These are phyloP conservation scores for Camelus dromedarius DNA, from an alignment of 2,113 vertebrate genomes.

Conservation along the genomic window DNA sequence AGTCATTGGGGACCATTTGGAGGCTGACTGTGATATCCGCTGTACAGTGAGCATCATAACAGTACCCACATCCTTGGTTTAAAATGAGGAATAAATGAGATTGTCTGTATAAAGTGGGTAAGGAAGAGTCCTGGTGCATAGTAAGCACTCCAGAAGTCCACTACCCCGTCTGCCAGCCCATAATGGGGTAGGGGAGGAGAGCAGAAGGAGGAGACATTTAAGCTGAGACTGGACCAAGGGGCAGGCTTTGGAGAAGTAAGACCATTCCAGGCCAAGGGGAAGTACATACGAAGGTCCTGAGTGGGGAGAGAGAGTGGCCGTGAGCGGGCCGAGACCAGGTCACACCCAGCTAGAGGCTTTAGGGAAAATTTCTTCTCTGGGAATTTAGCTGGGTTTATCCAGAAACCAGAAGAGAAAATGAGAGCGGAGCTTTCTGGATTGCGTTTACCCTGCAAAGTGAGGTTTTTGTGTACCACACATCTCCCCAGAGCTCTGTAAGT, in stretches of 20 bases:
- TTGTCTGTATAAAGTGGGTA: fast-evolving
- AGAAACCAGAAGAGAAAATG: neutral
- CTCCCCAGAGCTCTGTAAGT: neutral
- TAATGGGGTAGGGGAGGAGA: fast-evolving
- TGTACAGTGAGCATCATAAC: neutral
- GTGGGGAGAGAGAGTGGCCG: neutral
- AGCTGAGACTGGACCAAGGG: fast-evolving
- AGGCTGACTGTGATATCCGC: neutral
- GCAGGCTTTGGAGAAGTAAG: neutral
- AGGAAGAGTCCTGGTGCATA: neutral
- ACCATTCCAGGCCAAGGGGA: neutral
- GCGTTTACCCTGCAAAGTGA: too few relatives aligned
- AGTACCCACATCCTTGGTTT: neutral
- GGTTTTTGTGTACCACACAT: neutral
- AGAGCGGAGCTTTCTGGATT: neutral
- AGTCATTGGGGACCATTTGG: neutral
- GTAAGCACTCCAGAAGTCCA: neutral
- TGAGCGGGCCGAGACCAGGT: neutral
- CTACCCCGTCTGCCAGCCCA: neutral
- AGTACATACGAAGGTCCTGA: fast-evolving
- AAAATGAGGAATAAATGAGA: neutral
- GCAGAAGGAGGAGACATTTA: neutral
- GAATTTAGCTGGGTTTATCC: neutral
- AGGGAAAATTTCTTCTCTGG: neutral
- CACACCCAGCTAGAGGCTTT: neutral